A percentile compares a stretch with the other conserved stretches of the same genome.
These are phyloP conservation scores for Pollenia griseotomentosa DNA, from an alignment of 2,888 invertebrate genomes.

Conservation along the genomic window DNA sequence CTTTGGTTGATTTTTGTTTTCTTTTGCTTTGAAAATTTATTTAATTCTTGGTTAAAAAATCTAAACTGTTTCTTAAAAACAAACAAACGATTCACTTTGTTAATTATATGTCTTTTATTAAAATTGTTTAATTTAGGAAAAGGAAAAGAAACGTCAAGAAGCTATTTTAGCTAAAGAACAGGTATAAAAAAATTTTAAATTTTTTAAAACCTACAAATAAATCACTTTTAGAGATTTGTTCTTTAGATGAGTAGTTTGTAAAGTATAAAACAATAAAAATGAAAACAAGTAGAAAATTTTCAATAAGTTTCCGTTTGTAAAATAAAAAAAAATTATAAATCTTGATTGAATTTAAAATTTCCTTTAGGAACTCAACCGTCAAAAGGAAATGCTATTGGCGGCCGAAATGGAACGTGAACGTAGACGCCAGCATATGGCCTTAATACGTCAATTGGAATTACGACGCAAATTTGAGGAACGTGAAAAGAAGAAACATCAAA, in stretches of 20 bases:
- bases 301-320: too few relatives aligned
- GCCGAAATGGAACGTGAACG: constrained; percentile 95
- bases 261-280: neutral
- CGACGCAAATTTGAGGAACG: constrained; percentile 94
- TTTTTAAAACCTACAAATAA: constrained; percentile 43
- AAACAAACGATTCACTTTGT: constrained; percentile 56
- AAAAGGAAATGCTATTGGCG: constrained; percentile 92
- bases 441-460: constrained; percentile 94
- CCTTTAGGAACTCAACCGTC: constrained; percentile 95
- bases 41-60: constrained; percentile 33
- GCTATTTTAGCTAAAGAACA: constrained; percentile 95
- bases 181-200: constrained; percentile 86
- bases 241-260: constrained; percentile 67
- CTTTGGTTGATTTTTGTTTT: constrained; percentile 36
- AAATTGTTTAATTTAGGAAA: constrained; percentile 88
- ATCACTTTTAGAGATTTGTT: constrained; percentile 62
- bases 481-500: constrained; percentile 87
- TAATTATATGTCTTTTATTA: constrained; percentile 69
- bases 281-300: neutral
- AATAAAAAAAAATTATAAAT: neutral
- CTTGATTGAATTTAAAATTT: neutral
- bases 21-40: constrained; percentile 27
- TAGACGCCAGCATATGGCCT: constrained; percentile 94
- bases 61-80: constrained; percentile 36
- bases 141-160: constrained; percentile 95